Percentiles rank a stretch among this genome's conserved stretches.
Evolutionary conservation across 1,140 invertebrate species (phyloP).

Genomic region (Lepidurus apus): DNA sequence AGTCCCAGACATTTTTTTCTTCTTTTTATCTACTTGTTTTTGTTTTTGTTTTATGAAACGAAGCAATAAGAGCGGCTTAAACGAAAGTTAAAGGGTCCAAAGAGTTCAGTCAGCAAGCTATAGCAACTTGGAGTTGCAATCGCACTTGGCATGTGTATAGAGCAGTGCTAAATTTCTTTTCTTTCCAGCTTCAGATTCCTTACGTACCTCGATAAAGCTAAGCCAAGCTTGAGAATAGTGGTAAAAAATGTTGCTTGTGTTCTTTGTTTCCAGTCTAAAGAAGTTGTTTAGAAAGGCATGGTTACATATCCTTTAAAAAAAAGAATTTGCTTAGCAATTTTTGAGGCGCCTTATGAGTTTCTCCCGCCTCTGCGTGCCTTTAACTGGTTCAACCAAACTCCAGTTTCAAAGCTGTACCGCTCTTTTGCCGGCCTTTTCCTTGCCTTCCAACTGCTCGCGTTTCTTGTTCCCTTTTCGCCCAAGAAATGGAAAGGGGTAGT

Average conservation of each 20-base stretch:
- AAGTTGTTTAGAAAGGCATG: not conserved
- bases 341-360: not conserved
- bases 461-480: not conserved
- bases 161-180: too few relatives aligned
- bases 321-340: not conserved
- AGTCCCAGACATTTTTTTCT: not conserved
- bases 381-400: conserved; percentile 15
- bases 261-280: too few relatives aligned
- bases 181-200: too few relatives aligned
- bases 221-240: too few relatives aligned
- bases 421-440: not conserved
- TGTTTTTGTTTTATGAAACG: not conserved
- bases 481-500: not conserved
- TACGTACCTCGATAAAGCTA: too few relatives aligned
- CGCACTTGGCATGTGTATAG: too few relatives aligned
- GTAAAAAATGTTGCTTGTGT: too few relatives aligned
- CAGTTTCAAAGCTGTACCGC: conserved; percentile 20
- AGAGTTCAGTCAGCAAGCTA: too few relatives aligned
- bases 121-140: too few relatives aligned
- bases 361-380: conserved; percentile 20
- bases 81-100: not conserved
- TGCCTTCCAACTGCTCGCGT: conserved; percentile 6
- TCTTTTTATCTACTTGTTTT: not conserved
- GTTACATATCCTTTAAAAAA: not conserved
- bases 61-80: not conserved